Evolutionary conservation across 1,140 invertebrate genomes (phyloP).

Genomic region (Plectrocnemia conspersa): DNA sequence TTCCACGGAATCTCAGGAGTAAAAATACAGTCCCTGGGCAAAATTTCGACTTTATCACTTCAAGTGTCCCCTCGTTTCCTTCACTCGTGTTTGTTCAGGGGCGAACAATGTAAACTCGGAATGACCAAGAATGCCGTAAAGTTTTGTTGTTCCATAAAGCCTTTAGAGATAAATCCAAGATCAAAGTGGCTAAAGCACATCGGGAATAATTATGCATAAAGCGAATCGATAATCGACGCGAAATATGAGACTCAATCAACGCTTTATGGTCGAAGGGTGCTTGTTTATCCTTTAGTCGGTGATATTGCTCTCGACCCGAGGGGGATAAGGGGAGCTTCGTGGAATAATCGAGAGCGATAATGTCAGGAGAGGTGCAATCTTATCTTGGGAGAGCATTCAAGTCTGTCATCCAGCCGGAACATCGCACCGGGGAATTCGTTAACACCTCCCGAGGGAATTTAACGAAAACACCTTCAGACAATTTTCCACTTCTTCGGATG

Average conservation of each 20-base stretch:
- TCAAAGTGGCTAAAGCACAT: too few species aligned
- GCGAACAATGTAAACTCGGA: constrained; percentile 4
- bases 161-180: too few species aligned
- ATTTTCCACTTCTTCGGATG: too few species aligned
- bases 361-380: constrained; percentile 9
- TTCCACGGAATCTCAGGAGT: not conserved
- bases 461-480: not conserved
- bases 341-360: constrained; percentile 3
- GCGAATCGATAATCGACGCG: too few species aligned
- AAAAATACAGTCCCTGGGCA: constrained; percentile 14
- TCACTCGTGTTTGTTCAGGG: constrained; percentile 7
- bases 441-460: not conserved
- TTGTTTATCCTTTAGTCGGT: constrained; percentile 9
- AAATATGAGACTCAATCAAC: constrained; percentile 9
- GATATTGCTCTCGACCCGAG: not conserved
- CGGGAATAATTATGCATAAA: too few species aligned
- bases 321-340: constrained; percentile 2
- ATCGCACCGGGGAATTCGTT: constrained; percentile 1
- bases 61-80: constrained; percentile 13
- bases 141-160: too few species aligned
- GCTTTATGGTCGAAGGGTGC: constrained; percentile 3
- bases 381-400: constrained; percentile 1
- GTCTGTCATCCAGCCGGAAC: too few species aligned
- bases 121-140: not conserved
- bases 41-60: constrained; percentile 18